These are phyloP conservation scores for Serinus canaria DNA, from an alignment of 2,113 vertebrate species.

Conservation along the genomic window DNA sequence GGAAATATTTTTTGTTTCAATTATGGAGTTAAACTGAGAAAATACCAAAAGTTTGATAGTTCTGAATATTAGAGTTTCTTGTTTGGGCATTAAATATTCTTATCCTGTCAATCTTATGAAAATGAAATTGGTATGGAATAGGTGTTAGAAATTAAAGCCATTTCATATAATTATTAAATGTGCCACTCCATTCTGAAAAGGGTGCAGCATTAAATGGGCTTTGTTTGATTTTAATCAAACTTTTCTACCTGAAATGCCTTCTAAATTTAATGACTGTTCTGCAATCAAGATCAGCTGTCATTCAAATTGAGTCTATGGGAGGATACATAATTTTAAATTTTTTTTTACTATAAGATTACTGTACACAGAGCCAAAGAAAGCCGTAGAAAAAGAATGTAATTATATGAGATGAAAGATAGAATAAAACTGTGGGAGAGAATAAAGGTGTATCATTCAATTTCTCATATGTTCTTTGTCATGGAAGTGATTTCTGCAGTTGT, in stretches of 20 bases:
- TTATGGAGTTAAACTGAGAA: not conserved
- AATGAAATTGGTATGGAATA: constrained; percentile 34
- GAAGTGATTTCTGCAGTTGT: not conserved
- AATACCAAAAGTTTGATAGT: not conserved
- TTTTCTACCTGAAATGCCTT: constrained; percentile 45
- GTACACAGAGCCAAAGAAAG: not conserved
- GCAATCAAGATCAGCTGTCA: constrained; percentile 55
- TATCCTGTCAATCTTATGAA: constrained; percentile 29
- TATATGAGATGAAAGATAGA: not conserved
- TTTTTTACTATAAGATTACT: not conserved
- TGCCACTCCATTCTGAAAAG: constrained; percentile 35
- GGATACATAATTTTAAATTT: not conserved
- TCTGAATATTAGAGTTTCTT: not conserved
- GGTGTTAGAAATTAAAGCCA: constrained; percentile 51
- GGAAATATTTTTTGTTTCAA: not conserved
- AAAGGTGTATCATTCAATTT: not conserved
- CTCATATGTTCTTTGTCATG: not conserved
- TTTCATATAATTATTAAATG: constrained; percentile 69
- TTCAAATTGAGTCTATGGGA: not conserved
- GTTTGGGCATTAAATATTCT: constrained; percentile 46
- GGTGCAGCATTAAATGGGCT: constrained; percentile 63
- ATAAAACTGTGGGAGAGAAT: not conserved
- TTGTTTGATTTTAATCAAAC: constrained; percentile 74
- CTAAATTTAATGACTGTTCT: constrained; percentile 60
- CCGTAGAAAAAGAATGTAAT: not conserved